Conservation (phyloP, 2,113 vertebrate species). For the Chinchilla lanigera region DNA sequence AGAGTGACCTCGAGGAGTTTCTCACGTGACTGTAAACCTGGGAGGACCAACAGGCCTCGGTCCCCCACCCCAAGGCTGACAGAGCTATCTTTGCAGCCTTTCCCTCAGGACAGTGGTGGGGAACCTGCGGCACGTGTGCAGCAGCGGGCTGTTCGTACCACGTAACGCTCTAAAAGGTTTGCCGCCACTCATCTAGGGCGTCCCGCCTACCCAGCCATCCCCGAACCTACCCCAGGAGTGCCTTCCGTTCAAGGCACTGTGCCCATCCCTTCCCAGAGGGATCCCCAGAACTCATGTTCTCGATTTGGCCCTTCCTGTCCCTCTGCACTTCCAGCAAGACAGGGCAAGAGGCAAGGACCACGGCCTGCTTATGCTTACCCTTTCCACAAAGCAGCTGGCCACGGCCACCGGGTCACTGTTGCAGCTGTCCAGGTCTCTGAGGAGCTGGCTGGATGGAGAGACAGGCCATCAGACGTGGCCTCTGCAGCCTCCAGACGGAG, state of each 20-base stretch:
- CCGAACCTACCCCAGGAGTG: not conserved
- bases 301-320: not conserved
- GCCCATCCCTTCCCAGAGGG: not conserved
- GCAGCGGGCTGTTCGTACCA: not conserved
- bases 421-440: constrained; percentile 95
- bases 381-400: constrained; percentile 95
- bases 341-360: not conserved
- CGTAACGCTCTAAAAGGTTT: not conserved
- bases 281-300: not conserved
- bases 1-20: not conserved
- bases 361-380: constrained; percentile 89
- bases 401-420: constrained; percentile 94
- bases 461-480: not conserved
- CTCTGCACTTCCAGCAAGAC: not conserved
- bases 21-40: not conserved
- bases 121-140: not conserved
- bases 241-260: not conserved
- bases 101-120: not conserved
- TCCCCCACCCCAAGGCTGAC: not conserved
- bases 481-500: not conserved
- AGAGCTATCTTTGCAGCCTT: not conserved
- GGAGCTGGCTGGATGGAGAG: constrained; percentile 89
- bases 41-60: not conserved
- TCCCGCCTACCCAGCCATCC: not conserved
- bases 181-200: not conserved